These are phyloP conservation scores for Scelioninae gen. 1 DNA, from an alignment of 2,888 invertebrate species.

Conservation along the genomic window DNA sequence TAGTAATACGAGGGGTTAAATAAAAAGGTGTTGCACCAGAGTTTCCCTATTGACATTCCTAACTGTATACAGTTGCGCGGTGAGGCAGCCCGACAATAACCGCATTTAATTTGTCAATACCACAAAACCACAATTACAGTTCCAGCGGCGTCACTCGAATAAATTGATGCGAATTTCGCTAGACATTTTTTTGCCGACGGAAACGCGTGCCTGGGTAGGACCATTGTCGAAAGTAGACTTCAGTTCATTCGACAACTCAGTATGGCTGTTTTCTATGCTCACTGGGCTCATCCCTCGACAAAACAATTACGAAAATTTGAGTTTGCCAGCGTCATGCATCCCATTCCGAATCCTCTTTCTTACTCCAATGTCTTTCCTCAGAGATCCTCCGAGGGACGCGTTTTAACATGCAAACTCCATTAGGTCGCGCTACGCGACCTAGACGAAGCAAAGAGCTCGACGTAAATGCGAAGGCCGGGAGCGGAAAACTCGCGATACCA, in stretches of 20 bases:
- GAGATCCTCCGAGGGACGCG: conserved; percentile 74
- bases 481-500: conserved; percentile 55
- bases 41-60: neutral
- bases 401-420: conserved; percentile 84
- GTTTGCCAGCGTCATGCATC: conserved; percentile 59
- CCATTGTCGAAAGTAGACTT: conserved; percentile 11
- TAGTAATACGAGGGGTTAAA: neutral
- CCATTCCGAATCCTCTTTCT: conserved; percentile 58
- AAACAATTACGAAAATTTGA: conserved; percentile 65
- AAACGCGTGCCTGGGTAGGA: conserved; percentile 5
- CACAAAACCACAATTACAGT: conserved; percentile 50
- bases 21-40: conserved; percentile 46
- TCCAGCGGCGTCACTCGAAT: conserved; percentile 33
- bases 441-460: conserved; percentile 67
- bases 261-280: conserved; percentile 47
- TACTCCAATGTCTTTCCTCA: conserved; percentile 46
- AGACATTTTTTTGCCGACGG: conserved; percentile 7
- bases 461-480: conserved; percentile 36
- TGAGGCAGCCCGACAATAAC: conserved; percentile 12
- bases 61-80: too few species aligned
- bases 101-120: conserved; percentile 51
- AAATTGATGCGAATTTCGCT: conserved; percentile 42
- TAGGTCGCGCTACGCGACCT: conserved; percentile 74
- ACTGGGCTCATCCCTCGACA: conserved; percentile 19
- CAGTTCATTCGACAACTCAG: conserved; percentile 27